These are phyloP conservation scores for Laterallus jamaicensis DNA, from an alignment of 2,113 vertebrate genomes.

Conservation along the genomic window DNA sequence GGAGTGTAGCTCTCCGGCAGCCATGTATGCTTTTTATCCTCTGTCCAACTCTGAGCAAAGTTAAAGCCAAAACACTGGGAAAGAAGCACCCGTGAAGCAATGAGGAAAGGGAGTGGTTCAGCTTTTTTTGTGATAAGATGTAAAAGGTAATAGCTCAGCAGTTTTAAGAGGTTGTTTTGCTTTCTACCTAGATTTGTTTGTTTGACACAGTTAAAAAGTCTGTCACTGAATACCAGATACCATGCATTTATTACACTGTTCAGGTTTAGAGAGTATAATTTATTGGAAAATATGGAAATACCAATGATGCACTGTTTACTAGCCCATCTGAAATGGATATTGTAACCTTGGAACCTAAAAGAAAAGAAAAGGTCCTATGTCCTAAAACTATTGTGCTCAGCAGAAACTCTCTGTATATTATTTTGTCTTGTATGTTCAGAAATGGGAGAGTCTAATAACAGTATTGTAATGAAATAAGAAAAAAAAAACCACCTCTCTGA, in stretches of 20 bases:
- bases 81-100: background rate
- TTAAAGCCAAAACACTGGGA: background rate
- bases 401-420: conserved; percentile 26
- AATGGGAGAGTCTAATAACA: conserved; percentile 32
- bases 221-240: background rate
- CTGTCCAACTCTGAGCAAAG: background rate
- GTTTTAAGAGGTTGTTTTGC: background rate
- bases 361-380: background rate
- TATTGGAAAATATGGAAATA: background rate
- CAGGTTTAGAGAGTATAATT: background rate
- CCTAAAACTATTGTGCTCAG: background rate
- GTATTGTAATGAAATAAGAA: conserved; percentile 48
- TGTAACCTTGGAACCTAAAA: conserved; percentile 14
- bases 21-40: background rate
- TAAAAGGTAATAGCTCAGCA: background rate
- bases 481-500: background rate
- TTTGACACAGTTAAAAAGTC: background rate
- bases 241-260: background rate
- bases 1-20: fast-evolving
- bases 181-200: background rate
- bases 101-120: background rate
- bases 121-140: background rate
- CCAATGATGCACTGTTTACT: background rate
- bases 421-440: conserved; percentile 40
- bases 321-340: conserved; percentile 34